A percentile compares a stretch with the other conserved stretches of the same genome.
Evolutionary conservation across 2,113 vertebrate genomes (phyloP).

Genomic region (Oxyura jamaicensis): DNA sequence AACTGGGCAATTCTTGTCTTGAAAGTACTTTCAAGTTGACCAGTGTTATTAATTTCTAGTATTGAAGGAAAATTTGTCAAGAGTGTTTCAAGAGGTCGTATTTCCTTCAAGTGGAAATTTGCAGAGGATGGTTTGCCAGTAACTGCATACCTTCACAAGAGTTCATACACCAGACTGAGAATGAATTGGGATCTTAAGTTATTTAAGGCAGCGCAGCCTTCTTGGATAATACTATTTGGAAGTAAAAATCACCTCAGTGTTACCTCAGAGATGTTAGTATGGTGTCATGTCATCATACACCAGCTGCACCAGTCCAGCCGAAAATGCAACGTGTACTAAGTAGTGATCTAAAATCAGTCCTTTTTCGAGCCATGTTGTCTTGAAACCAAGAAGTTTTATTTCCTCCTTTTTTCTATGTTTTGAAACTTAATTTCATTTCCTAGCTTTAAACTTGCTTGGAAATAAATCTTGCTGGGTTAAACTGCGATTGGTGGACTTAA

Average conservation of each 20-base stretch:
- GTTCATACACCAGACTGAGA: not conserved
- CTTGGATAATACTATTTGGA: not conserved
- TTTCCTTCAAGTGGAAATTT: not conserved
- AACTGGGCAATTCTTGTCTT: not conserved
- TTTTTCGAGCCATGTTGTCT: not conserved
- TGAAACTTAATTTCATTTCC: not conserved
- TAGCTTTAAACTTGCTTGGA: not conserved
- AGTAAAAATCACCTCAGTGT: not conserved
- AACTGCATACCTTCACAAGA: not conserved
- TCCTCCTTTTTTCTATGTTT: not conserved
- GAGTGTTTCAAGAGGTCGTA: not conserved
- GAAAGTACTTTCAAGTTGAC: not conserved
- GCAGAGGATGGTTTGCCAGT: not conserved
- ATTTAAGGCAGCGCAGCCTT: not conserved
- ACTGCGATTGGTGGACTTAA: not conserved
- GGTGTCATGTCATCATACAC: not conserved
- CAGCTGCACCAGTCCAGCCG: not conserved
- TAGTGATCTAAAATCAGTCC: not conserved
- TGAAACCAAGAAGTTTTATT: not conserved
- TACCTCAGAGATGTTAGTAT: not conserved
- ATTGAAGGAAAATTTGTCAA: not conserved
- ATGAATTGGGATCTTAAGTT: not conserved
- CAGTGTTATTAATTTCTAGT: not conserved
- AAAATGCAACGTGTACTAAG: not conserved
- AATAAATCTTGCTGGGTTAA: not conserved